Evolutionary conservation across 2,113 vertebrate species (phyloP), one percentile per base, ranked within the genome.

Genomic region (Pionites leucogaster): DNA sequence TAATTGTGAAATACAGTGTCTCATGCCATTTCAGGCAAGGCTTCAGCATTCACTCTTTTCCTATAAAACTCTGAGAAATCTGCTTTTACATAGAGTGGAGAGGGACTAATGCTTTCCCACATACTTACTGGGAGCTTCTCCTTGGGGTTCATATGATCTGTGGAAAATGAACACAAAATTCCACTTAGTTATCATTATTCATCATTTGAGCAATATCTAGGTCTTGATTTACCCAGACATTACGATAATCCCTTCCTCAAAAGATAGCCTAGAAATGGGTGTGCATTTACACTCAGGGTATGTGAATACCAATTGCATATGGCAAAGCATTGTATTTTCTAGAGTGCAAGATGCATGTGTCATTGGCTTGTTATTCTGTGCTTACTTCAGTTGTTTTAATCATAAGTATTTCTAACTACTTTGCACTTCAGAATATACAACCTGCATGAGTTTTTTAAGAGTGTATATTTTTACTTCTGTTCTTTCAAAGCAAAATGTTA

Each of bases 1-100:
- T 72, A 37, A n/a, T 10, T 95, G 94, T 92, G 82, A 94, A 97
- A 95, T 82, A 68, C 42, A 68, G 59, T 20, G 13, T 57, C 63
- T 90, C 17, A 4, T 50, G 29, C 57, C 65, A 75, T 88, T 92
- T 92, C 59, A 87, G 69, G 19, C 68, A 90, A 55, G 2, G 47
- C 27, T 87, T 92, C 82, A 76, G n/a, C 31, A 25, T 53, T 88
- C 27, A 33, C 14, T 86, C 23, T n/a, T 94, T 93, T 50, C 47
- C 41, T 35, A 12, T 46, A 65, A 67, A 89, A 67, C 7, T 62
- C 60, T 46, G 42, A 86, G 12, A 50, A 92, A 88, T 46, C 22
- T 63, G n/a, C 53, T 88, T 29, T 88, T 63, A 50, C 22, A 16
- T 42, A 33, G 23, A 64, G 22, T 70, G 33, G 27, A 67, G 50